Conservation (phyloP, 2,113 vertebrate genomes). For the Cacatua alba region DNA sequence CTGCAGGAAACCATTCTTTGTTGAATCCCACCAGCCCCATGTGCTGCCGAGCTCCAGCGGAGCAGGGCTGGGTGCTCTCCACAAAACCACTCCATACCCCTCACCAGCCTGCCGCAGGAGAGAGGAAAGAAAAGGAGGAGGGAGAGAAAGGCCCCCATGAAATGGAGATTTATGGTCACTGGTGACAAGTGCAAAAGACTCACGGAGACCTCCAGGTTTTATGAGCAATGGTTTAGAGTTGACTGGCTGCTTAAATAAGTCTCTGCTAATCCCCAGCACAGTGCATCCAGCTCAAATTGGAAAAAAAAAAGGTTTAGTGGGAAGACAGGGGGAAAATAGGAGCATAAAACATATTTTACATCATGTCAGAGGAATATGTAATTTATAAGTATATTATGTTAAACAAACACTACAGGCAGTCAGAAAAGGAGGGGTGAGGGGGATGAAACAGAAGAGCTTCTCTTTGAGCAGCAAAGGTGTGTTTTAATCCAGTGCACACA, state of each 20-base stretch:
- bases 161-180: not conserved
- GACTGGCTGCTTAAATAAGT: slow-evolving; percentile 49
- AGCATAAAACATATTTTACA: slow-evolving; percentile 42
- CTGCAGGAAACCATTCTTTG: not conserved
- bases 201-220: not conserved
- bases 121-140: not conserved
- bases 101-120: not conserved
- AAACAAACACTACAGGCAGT: not conserved
- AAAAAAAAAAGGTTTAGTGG: slow-evolving; percentile 3
- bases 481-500: accelerated
- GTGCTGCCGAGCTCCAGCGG: accelerated
- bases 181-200: not conserved
- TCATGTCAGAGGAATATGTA: not conserved
- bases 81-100: accelerated
- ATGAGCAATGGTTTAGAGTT: not conserved
- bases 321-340: slow-evolving; percentile 30
- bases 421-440: not conserved
- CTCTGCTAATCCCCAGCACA: slow-evolving; percentile 16
- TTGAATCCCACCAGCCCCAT: not conserved
- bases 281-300: slow-evolving; percentile 28
- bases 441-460: not conserved
- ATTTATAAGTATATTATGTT: not conserved
- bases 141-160: not conserved
- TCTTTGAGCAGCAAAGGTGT: not conserved
- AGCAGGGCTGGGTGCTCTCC: not conserved